Percentiles rank a stretch among this genome's conserved stretches.
Conservation (phyloP, 2,797 vertebrate genomes). For the Muscicapa striata region DNA sequence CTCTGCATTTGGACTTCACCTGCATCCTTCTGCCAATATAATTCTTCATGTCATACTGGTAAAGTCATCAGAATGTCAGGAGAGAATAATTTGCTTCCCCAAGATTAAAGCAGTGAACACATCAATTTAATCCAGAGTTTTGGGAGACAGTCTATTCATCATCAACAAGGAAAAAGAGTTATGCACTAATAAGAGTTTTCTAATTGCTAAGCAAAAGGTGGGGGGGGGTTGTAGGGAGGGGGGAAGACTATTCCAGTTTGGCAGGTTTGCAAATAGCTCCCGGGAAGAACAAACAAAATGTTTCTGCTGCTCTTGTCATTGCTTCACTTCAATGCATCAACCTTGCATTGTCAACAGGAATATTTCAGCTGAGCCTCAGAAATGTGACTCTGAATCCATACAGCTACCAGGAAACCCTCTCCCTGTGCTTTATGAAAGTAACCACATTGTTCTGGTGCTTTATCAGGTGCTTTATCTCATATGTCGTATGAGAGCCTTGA, state of each 20-base stretch:
- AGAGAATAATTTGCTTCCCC: slow-evolving; percentile 19
- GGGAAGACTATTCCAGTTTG: neutral
- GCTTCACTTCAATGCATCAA: slow-evolving; percentile 14
- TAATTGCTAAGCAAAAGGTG: neutral
- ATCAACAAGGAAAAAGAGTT: neutral
- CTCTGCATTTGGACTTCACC: slow-evolving; percentile 14
- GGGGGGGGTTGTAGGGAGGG: too few relatives aligned
- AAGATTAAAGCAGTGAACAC: slow-evolving; percentile 12
- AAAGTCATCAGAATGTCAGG: slow-evolving; percentile 38
- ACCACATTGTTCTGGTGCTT: neutral
- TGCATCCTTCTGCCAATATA: slow-evolving; percentile 21
- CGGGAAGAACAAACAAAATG: slow-evolving; percentile 31
- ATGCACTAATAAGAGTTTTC: slow-evolving; percentile 9
- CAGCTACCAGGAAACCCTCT: neutral
- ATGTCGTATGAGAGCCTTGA: neutral
- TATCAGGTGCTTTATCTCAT: neutral
- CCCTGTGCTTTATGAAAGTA: neutral
- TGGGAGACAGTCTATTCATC: neutral
- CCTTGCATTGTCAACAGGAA: slow-evolving; percentile 49
- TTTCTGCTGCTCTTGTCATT: slow-evolving; percentile 38
- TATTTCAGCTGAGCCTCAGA: slow-evolving; percentile 35
- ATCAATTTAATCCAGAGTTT: slow-evolving; percentile 17
- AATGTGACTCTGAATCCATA: neutral
- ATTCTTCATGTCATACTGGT: neutral
- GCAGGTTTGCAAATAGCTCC: slow-evolving; percentile 53